phyloP scores from a whole-genome alignment of 2,888 invertebrate genomes.

The Dichetophora obliterata region DNA sequence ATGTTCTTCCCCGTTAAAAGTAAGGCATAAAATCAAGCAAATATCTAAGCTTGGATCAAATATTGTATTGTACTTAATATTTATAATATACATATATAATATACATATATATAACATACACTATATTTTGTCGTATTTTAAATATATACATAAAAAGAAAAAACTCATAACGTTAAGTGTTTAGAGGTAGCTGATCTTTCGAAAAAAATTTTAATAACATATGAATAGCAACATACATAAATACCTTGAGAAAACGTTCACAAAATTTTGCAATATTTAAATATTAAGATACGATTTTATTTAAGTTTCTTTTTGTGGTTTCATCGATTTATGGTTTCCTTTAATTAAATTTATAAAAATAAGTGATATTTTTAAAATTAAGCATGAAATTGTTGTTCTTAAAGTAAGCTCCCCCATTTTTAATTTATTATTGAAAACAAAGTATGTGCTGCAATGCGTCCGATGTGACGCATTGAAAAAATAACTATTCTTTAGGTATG shows the following conservation, averaged over 20 bases:
- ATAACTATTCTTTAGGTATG: too few species aligned
- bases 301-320: background rate
- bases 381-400: background rate
- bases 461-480: too few species aligned
- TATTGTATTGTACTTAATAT: background rate
- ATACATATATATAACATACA: background rate
- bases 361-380: conserved; percentile 10
- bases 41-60: background rate
- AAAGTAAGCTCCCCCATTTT: background rate
- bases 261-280: conserved; percentile 23
- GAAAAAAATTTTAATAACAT: conserved; percentile 8
- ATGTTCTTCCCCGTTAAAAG: conserved; percentile 26
- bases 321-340: background rate
- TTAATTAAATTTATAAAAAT: background rate
- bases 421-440: background rate
- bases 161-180: conserved; percentile 23
- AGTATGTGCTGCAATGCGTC: too few species aligned
- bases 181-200: conserved; percentile 10
- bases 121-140: conserved; percentile 38
- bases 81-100: background rate
- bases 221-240: background rate
- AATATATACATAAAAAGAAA: conserved; percentile 17
- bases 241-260: background rate
- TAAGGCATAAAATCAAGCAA: conserved; percentile 7
- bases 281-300: conserved; percentile 5